Evolutionary conservation across 1,140 invertebrate species (phyloP), one percentile per base, ranked within the genome.

Genomic region (Pygmarrhopalites habei): DNA sequence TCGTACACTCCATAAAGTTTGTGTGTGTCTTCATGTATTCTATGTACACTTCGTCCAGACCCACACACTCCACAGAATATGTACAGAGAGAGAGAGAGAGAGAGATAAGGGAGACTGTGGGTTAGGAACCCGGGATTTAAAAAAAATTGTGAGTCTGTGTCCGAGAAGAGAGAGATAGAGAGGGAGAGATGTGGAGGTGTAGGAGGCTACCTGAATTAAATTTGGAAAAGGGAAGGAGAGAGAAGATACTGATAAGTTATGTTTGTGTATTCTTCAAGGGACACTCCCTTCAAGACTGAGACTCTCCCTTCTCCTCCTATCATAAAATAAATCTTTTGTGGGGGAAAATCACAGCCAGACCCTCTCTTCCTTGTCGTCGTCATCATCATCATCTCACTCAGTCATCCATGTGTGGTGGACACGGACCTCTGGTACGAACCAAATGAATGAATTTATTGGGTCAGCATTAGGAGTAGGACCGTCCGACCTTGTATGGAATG

Each of bases 171-270:
- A 19, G 28, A 52, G 49, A 52, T 21, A 52, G 28, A 52, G 49
- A 52, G 23, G 28, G 49, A 52, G 49, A 52, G 49, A 46, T 15
- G 12, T 49, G 19, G n/a, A 12, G 46, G 46, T 49, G 46, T 49
- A 52, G 49, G 49, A 26, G 25, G 49, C 49, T 52, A 52, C 49
- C 49, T 52, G 49, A 52, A 52, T 52, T 52, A 26, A 26, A 49
- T 49, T 21, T 12, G 23, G 46, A 49, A 49, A 21, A 49, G 7
- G 17, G 10, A 39, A 17, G 17, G 35, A 12, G 7, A 49, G 46
- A 49, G 12, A 49, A 7, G 17, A 49, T 19, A 19, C 19, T 49
- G 7, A 49, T 7, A 49, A 49, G 7, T 15, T 10, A 49, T 49
- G 46, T 19, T 10, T 12, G 46, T 49, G 23, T 14, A 12, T 49